Evolutionary conservation across 2,113 vertebrate genomes (phyloP).

Genomic region (Geococcyx californianus): DNA sequence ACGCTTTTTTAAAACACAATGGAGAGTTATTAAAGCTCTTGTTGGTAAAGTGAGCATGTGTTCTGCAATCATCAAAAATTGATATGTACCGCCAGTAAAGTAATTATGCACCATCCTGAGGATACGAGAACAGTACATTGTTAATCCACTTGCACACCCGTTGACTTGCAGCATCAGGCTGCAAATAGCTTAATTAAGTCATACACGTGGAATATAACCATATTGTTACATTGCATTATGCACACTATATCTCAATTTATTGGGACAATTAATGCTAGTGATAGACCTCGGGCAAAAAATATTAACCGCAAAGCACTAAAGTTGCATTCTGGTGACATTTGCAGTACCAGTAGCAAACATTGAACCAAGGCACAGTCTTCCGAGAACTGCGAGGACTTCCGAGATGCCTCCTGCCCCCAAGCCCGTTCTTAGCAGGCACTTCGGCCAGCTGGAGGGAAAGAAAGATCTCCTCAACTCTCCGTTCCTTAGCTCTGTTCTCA

Average conservation of each 20-base stretch:
- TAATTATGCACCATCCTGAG: conserved; percentile 85
- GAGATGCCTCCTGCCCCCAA: not conserved
- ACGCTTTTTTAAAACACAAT: conserved; percentile 72
- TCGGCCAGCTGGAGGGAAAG: not conserved
- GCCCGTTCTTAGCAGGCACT: not conserved
- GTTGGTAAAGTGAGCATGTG: conserved; percentile 80
- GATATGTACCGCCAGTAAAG: conserved; percentile 84
- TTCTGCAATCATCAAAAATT: conserved; percentile 87
- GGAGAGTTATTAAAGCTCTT: conserved; percentile 81
- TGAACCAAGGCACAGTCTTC: not conserved
- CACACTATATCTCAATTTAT: conserved; percentile 84
- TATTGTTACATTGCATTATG: conserved; percentile 79
- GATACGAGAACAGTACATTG: conserved; percentile 79
- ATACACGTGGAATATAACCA: conserved; percentile 81
- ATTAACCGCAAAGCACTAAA: conserved; percentile 43
- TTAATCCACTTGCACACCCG: conserved; percentile 85
- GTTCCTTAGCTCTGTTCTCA: not conserved
- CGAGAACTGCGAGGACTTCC: not conserved
- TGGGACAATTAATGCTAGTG: conserved; percentile 80
- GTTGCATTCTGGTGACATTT: conserved; percentile 63
- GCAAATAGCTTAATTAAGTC: conserved; percentile 89
- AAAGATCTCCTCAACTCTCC: not conserved
- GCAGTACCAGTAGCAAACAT: not conserved
- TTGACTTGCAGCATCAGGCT: conserved; percentile 84
- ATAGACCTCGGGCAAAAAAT: conserved; percentile 72